Evolutionary conservation across 2,797 vertebrate species (phyloP).

Genomic region (Fratercula arctica): DNA sequence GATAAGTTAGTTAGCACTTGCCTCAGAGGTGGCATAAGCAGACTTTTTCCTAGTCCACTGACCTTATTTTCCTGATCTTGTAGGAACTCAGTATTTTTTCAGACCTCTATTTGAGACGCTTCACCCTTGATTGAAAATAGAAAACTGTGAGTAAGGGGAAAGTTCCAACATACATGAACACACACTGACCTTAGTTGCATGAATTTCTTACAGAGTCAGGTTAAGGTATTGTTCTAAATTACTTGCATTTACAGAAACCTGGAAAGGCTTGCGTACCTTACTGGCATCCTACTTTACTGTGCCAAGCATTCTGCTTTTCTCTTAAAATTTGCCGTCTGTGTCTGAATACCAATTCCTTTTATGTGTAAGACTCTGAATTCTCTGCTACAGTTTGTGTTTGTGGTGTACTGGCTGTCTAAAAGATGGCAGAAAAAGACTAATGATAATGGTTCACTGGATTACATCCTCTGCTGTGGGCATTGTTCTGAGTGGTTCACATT

Average conservation of each 20-base stretch:
- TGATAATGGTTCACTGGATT: background rate
- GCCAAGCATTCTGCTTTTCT: background rate
- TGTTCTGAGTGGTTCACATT: background rate
- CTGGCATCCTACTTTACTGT: background rate
- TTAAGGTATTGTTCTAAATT: background rate
- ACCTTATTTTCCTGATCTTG: background rate
- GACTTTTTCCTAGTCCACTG: background rate
- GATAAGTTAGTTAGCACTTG: background rate
- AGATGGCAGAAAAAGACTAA: background rate
- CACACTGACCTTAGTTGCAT: background rate
- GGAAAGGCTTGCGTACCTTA: background rate
- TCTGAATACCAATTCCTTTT: background rate
- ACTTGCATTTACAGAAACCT: background rate
- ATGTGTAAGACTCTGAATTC: background rate
- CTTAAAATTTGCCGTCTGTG: background rate
- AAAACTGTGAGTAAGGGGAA: background rate
- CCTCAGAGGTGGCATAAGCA: background rate
- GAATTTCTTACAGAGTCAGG: background rate
- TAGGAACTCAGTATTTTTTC: background rate
- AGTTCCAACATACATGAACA: background rate
- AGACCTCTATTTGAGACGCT: background rate
- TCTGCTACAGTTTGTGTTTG: background rate
- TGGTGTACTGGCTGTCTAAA: background rate
- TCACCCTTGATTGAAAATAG: background rate
- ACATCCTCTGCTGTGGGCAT: accelerated